Evolutionary conservation across 1,140 invertebrate species (phyloP).

Genomic region (Zaprionus ghesquierei): DNA sequence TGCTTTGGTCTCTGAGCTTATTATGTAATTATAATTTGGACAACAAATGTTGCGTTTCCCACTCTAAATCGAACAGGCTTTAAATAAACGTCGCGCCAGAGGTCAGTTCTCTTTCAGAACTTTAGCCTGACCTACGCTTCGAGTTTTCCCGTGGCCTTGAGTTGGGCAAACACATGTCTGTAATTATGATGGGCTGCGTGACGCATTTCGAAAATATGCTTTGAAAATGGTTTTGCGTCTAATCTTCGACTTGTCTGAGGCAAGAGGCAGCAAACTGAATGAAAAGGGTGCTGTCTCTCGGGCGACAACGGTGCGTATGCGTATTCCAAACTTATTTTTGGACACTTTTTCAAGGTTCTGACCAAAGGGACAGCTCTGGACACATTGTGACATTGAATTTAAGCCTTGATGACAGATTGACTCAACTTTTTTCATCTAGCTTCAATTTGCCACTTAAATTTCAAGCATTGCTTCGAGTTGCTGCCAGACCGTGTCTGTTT

Average conservation of each 20-base stretch:
- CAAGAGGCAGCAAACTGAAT: slow-evolving; percentile 9
- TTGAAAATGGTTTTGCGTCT: slow-evolving; percentile 32
- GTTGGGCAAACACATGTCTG: not conserved
- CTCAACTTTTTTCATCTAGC: slow-evolving; percentile 23
- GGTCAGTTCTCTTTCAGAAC: not conserved
- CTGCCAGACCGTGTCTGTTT: too few species aligned
- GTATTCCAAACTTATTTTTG: slow-evolving; percentile 26
- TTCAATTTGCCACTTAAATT: not conserved
- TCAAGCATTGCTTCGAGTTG: not conserved
- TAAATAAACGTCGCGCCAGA: slow-evolving; percentile 14
- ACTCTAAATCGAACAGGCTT: slow-evolving; percentile 12
- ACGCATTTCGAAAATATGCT: slow-evolving; percentile 41
- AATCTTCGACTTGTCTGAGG: slow-evolving; percentile 18
- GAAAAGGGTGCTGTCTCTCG: slow-evolving; percentile 55
- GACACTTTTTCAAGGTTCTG: slow-evolving; percentile 15
- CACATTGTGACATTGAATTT: slow-evolving; percentile 57
- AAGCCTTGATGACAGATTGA: slow-evolving; percentile 59
- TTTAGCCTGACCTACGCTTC: slow-evolving; percentile 27
- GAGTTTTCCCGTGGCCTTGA: not conserved
- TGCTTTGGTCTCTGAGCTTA: not conserved
- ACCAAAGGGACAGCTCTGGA: not conserved
- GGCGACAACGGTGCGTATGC: not conserved
- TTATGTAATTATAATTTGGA: slow-evolving; percentile 30
- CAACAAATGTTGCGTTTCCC: slow-evolving; percentile 28
- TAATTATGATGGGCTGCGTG: slow-evolving; percentile 11